Evolutionary conservation across 2,113 vertebrate genomes (phyloP).

Genomic region (Ammodytes marinus): DNA sequence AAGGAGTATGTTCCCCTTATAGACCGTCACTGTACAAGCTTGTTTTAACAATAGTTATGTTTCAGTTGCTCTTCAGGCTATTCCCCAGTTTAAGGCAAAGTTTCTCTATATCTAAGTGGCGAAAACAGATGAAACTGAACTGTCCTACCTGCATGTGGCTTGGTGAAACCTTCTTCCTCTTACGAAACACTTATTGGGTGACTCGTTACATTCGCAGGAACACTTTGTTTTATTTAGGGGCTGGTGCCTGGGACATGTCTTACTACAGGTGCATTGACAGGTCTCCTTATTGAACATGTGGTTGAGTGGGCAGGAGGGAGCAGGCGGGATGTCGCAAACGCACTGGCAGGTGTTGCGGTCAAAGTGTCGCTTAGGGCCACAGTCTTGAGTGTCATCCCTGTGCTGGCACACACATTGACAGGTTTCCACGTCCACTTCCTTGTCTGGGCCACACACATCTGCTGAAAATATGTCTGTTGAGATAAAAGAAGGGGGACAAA

Average conservation of each 20-base stretch:
- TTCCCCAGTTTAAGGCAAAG: neutral
- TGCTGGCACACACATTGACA: conserved; percentile 93
- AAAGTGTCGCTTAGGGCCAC: conserved; percentile 88
- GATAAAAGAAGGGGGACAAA: neutral
- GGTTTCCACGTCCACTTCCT: conserved; percentile 93
- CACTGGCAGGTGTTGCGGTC: conserved; percentile 92
- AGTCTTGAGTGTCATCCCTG: conserved; percentile 81
- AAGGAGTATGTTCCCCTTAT: neutral
- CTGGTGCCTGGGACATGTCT: conserved; percentile 90
- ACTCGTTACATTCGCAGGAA: conserved; percentile 94
- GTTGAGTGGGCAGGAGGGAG: conserved; percentile 84
- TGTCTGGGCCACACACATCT: conserved; percentile 90
- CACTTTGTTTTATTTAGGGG: conserved; percentile 93
- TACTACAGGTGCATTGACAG: conserved; percentile 92
- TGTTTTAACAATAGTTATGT: no score
- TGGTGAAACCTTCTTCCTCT: conserved; percentile 93
- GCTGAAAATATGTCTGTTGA: conserved; percentile 82
- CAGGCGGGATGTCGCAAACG: conserved; percentile 85
- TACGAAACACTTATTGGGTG: conserved; percentile 93
- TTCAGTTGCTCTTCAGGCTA: neutral
- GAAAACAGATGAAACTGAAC: neutral
- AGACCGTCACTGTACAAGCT: neutral
- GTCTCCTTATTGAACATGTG: conserved; percentile 90
- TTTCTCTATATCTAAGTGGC: neutral
- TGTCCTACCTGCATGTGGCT: conserved; percentile 92